Evolutionary conservation across 1,140 invertebrate species (phyloP).

Genomic region (Drosophila yakuba): DNA sequence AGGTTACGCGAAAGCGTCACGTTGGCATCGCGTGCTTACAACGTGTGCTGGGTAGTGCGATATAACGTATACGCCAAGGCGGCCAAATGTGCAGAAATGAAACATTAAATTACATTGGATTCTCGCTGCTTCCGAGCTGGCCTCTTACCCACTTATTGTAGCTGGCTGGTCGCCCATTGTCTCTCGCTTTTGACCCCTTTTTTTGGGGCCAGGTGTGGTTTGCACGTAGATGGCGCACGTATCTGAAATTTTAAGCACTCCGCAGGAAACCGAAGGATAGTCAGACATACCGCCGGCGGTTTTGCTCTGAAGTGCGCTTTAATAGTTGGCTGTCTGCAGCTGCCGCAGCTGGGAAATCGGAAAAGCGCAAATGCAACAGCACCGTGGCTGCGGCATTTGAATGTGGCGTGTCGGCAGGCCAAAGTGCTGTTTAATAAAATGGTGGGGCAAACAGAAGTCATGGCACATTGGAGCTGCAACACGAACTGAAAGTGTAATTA

Average conservation of each 20-base stretch:
- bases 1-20: slow-evolving; percentile 62
- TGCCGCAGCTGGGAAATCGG: slow-evolving; percentile 33
- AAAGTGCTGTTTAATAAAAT: slow-evolving; percentile 73
- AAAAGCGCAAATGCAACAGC: slow-evolving; percentile 18
- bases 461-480: slow-evolving; percentile 52
- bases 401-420: slow-evolving; percentile 63
- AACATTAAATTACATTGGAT: slow-evolving; percentile 77
- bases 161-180: slow-evolving; percentile 40
- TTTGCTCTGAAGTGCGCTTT: slow-evolving; percentile 75
- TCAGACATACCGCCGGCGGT: slow-evolving; percentile 60
- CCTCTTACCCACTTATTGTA: background rate
- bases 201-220: slow-evolving; percentile 58
- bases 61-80: slow-evolving; percentile 67
- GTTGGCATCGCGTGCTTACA: slow-evolving; percentile 68
- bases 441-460: slow-evolving; percentile 50
- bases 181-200: slow-evolving; percentile 13
- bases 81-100: slow-evolving; percentile 73
- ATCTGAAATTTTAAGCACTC: slow-evolving; percentile 75
- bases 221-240: slow-evolving; percentile 72
- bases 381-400: slow-evolving; percentile 27
- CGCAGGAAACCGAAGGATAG: slow-evolving; percentile 35
- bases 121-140: slow-evolving; percentile 19
- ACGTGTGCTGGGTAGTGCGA: slow-evolving; percentile 55
- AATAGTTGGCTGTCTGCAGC: slow-evolving; percentile 79
- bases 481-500: slow-evolving; percentile 75